Evolutionary conservation across 2,888 invertebrate species (phyloP).

Genomic region (Rhorus exstirpatorius): DNA sequence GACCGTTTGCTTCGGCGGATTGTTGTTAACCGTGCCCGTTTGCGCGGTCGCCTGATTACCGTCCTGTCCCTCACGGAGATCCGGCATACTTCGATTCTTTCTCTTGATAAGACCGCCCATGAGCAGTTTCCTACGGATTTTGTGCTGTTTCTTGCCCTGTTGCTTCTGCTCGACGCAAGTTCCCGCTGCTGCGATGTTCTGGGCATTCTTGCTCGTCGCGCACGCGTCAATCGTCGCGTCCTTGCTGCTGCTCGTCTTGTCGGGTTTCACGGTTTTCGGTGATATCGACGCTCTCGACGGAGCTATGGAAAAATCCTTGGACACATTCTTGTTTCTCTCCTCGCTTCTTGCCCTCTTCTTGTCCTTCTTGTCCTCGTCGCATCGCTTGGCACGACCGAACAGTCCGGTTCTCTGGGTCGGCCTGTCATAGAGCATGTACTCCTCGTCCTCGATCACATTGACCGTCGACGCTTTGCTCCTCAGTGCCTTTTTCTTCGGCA

Average conservation of each 20-base stretch:
- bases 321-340: slow-evolving; percentile 92
- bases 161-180: slow-evolving; percentile 89
- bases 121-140: slow-evolving; percentile 93
- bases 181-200: slow-evolving; percentile 83
- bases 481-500: slow-evolving; percentile 94
- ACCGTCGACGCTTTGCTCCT: slow-evolving; percentile 89
- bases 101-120: slow-evolving; percentile 96
- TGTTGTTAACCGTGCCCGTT: slow-evolving; percentile 82
- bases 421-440: slow-evolving; percentile 89
- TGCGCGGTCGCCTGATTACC: slow-evolving; percentile 85
- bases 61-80: slow-evolving; percentile 93
- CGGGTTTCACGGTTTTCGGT: slow-evolving; percentile 84
- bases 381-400: slow-evolving; percentile 90
- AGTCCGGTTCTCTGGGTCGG: slow-evolving; percentile 91
- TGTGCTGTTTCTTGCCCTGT: slow-evolving; percentile 95
- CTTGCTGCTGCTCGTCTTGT: slow-evolving; percentile 77
- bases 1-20: slow-evolving; percentile 86
- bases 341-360: slow-evolving; percentile 94
- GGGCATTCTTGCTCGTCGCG: slow-evolving; percentile 86
- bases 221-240: slow-evolving; percentile 87
- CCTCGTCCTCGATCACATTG: slow-evolving; percentile 91
- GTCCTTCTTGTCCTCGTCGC: slow-evolving; percentile 90
- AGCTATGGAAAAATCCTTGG: slow-evolving; percentile 91
- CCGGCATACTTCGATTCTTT: slow-evolving; percentile 97
- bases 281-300: slow-evolving; percentile 86